Conservation (phyloP, 2,888 invertebrate species). For the Harpalus rubripes region DNA sequence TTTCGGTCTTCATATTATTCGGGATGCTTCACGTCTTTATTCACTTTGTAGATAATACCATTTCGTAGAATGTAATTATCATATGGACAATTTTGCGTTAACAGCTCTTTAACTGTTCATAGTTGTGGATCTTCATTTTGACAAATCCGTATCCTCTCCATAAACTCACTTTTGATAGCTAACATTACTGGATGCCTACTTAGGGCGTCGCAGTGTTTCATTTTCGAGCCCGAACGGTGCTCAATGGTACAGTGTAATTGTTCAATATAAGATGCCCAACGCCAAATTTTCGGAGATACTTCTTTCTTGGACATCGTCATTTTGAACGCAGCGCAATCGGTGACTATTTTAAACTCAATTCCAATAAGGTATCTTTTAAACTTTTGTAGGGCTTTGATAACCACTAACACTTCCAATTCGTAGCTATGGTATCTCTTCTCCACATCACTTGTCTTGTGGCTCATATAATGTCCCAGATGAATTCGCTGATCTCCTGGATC, state of each 20-base stretch:
- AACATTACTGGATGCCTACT: constrained; percentile 16
- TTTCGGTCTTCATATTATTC: constrained; percentile 10
- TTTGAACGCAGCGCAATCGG: constrained; percentile 67
- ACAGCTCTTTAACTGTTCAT: no score
- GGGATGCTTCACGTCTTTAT: background rate
- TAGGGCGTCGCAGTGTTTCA: no score
- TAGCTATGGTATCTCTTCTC: constrained; percentile 53
- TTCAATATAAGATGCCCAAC: no score
- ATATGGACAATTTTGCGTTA: no score
- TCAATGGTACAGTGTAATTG: no score
- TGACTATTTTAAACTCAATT: constrained; percentile 26
- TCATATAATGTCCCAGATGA: constrained; percentile 48
- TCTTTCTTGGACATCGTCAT: no score
- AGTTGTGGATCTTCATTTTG: background rate
- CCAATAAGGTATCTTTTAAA: constrained; percentile 13
- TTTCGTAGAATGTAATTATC: no score
- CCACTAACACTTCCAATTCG: constrained; percentile 8
- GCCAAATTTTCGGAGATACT: no score
- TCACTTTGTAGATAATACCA: constrained; percentile 13
- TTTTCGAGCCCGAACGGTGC: no score
- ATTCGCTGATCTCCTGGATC: background rate
- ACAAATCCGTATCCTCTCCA: background rate
- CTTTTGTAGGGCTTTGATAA: background rate
- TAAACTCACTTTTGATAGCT: background rate
- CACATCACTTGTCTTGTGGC: constrained; percentile 49